Evolutionary conservation across 2,113 vertebrate species (phyloP).

Genomic region (Xerus inauris): DNA sequence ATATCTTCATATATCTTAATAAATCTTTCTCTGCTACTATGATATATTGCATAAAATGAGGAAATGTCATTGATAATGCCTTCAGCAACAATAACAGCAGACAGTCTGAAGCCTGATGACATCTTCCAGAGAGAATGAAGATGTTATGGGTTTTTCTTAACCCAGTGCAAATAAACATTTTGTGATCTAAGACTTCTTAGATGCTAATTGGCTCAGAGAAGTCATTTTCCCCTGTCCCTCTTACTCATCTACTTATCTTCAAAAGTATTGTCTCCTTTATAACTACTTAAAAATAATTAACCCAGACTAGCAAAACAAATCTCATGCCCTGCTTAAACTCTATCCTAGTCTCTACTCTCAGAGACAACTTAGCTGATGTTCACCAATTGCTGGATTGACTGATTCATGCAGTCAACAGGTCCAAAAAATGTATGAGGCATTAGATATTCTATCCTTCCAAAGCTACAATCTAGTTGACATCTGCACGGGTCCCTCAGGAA

Average conservation of each 20-base stretch:
- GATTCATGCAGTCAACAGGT: background rate
- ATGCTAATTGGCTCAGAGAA: background rate
- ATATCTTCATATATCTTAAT: background rate
- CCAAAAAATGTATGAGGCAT: background rate
- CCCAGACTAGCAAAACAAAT: background rate
- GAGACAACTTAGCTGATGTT: background rate
- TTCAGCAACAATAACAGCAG: background rate
- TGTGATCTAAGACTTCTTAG: background rate
- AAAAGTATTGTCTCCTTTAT: background rate
- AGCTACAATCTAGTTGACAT: background rate
- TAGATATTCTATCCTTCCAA: background rate
- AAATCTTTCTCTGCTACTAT: background rate
- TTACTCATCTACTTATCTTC: background rate
- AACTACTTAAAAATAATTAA: constrained; percentile 19
- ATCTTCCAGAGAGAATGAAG: background rate
- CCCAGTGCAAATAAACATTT: constrained; percentile 1
- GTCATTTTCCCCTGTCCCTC: background rate
- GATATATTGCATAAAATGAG: background rate
- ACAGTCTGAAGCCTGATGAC: background rate
- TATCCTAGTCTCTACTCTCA: background rate
- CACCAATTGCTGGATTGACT: background rate
- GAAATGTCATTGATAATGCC: background rate
- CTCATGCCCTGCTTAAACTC: background rate
- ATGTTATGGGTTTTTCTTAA: background rate
- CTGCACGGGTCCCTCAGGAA: background rate